Evolutionary conservation across 1,140 invertebrate genomes (phyloP), one percentile per base, ranked within the genome.

Genomic region (Drosophila tani): DNA sequence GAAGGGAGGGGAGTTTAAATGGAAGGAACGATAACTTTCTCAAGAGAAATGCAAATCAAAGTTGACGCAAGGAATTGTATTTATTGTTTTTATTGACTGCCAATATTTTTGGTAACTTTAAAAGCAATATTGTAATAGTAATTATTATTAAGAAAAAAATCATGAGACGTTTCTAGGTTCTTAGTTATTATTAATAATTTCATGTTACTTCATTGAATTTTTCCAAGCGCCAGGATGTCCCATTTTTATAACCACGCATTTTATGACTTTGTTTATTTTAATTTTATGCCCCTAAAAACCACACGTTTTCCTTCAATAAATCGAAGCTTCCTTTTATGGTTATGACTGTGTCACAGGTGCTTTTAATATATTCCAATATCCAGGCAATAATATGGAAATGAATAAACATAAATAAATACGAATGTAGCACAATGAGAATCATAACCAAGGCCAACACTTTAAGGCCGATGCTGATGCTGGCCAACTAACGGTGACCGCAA

Each of bases 331-430:
- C 46, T 49, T 70, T 82, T 67, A 83, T 74, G 80, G 63, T 82
- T 80, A 82, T 75, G 76, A 51, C 59, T 68, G 55, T 66, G 85
- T 79, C 81, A 59, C 85, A 90, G 85, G 81, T 90, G 85, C 43
- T 50, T 9, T 63, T 60, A 66, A 88, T 55, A 60, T 58, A 62
- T 70, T 55, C 64, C 55, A 65, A 85, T 71, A 73, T 68, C 19
- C 12, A 43, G 55, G 62, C 46, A 73, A 51, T 77, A 79, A 62
- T 50, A 73, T 70, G 47, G 38, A 66, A 59, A 70, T 70, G 67
- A 73, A 73, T 71, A 73, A 70, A 55, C 67, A 70, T 69, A 73
- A 60, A 64, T 64, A 43, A 43, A 45, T 49, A 38, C 38, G 46
- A 58, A 32, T 55, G 27, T 49, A 62, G 40, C 14, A 47, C 14